A percentile compares a stretch with the other conserved stretches of the same genome.
Evolutionary conservation across 2,113 vertebrate genomes (phyloP).

Genomic region (Rhea americana): DNA sequence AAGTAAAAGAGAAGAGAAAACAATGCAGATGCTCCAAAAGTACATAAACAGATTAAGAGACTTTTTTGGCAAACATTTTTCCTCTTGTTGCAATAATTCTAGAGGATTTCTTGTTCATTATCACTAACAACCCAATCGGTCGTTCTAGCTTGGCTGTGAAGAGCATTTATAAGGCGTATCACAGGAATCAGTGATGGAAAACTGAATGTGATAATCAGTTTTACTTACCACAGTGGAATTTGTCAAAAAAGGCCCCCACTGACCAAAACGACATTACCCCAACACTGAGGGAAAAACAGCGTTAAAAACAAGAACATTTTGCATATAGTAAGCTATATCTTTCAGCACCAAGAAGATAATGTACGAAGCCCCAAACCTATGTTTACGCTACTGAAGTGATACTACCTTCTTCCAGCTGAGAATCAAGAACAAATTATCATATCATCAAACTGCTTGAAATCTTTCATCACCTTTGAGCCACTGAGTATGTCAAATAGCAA

Average conservation of each 20-base stretch:
- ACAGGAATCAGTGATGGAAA: not conserved
- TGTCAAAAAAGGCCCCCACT: not conserved
- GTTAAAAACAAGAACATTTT: not conserved
- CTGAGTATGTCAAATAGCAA: conserved; percentile 25
- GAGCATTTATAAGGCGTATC: not conserved
- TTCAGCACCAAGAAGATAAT: not conserved
- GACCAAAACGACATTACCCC: not conserved
- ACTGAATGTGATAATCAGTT: not conserved
- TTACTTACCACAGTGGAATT: not conserved
- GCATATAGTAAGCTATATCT: not conserved
- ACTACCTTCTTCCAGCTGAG: not conserved
- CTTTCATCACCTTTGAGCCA: conserved; percentile 44
- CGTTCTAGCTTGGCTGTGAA: not conserved
- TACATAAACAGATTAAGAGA: not conserved
- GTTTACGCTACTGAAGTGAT: not conserved
- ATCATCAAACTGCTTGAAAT: not conserved
- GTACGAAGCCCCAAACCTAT: not conserved
- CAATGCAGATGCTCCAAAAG: not conserved
- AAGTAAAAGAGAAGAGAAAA: not conserved
- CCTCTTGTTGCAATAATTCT: not conserved
- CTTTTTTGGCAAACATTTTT: not conserved
- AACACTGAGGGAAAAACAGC: not conserved
- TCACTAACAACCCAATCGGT: not conserved
- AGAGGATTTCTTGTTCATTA: not conserved
- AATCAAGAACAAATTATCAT: conserved; percentile 8